Conservation (phyloP, 1,140 invertebrate genomes). For the Drosophila mauritiana region DNA sequence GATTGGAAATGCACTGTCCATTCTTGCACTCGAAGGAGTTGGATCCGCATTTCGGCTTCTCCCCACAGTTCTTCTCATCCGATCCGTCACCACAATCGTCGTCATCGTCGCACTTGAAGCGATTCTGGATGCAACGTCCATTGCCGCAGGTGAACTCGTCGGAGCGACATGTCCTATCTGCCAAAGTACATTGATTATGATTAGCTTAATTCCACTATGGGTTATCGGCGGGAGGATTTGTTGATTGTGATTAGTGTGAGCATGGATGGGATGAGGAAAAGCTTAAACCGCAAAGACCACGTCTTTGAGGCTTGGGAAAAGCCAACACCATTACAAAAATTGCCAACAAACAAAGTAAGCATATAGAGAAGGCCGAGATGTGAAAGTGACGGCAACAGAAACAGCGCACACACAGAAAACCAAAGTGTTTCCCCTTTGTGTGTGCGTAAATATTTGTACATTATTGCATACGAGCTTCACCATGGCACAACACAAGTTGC, state of each 20-base stretch:
- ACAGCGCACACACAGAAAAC: slow-evolving; percentile 49
- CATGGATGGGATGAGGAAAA: slow-evolving; percentile 21
- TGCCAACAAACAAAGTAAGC: slow-evolving; percentile 46
- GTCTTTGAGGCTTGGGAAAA: slow-evolving; percentile 10
- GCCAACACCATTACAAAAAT: slow-evolving; percentile 74
- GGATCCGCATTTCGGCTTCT: slow-evolving; percentile 87
- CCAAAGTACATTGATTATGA: slow-evolving; percentile 3
- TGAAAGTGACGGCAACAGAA: slow-evolving; percentile 40
- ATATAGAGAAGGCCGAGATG: slow-evolving; percentile 32
- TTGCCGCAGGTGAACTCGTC: slow-evolving; percentile 96
- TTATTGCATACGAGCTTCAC: slow-evolving; percentile 55
- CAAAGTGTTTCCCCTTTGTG: slow-evolving; percentile 39
- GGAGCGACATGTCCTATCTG: slow-evolving; percentile 93
- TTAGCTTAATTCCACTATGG: slow-evolving; percentile 1
- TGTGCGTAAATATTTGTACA: slow-evolving; percentile 70
- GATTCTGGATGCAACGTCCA: slow-evolving; percentile 94
- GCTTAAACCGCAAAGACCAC: slow-evolving; percentile 8
- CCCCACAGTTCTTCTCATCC: slow-evolving; percentile 92
- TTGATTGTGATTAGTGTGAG: slow-evolving; percentile 21
- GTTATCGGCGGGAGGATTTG: slow-evolving; percentile 35
- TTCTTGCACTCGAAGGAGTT: slow-evolving; percentile 89
- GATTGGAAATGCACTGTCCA: slow-evolving; percentile 88
- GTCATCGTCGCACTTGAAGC: slow-evolving; percentile 94
- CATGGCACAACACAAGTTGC: slow-evolving; percentile 49
- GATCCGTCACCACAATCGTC: slow-evolving; percentile 93